Percentiles rank a stretch among this genome's conserved stretches.
These are phyloP conservation scores for Urosaurus nigricauda DNA, from an alignment of 2,797 vertebrate species.

Conservation along the genomic window DNA sequence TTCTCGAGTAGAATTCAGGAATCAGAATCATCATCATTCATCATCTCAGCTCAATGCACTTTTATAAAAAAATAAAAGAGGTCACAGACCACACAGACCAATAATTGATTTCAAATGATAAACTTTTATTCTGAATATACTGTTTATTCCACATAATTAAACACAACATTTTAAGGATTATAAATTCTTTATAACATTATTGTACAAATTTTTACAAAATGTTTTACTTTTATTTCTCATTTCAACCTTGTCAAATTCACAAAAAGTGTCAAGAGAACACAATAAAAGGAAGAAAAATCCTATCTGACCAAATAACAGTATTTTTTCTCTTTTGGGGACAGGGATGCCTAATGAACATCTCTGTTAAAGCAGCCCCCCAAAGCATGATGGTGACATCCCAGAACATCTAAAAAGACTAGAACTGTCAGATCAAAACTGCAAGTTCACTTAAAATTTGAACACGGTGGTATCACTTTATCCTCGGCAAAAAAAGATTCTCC, in stretches of 20 bases:
- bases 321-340: constrained; percentile 47
- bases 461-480: constrained; percentile 75
- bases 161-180: constrained; percentile 92
- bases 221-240: constrained; percentile 77
- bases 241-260: constrained; percentile 93
- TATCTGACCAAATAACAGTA: constrained; percentile 76
- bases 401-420: constrained; percentile 77
- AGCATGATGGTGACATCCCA: constrained; percentile 83
- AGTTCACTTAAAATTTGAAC: constrained; percentile 76
- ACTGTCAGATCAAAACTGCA: constrained; percentile 81
- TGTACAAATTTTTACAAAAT: constrained; percentile 99
- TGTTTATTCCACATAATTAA: constrained; percentile 94
- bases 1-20: neutral
- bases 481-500: constrained; percentile 62
- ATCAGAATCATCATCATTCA: neutral
- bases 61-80: neutral
- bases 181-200: constrained; percentile 93
- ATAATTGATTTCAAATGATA: constrained; percentile 89
- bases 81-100: constrained; percentile 53
- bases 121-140: constrained; percentile 99
- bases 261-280: constrained; percentile 96
- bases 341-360: constrained; percentile 84
- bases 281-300: constrained; percentile 87
- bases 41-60: neutral
- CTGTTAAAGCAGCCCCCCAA: constrained; percentile 85